phyloP scores from a whole-genome alignment of 1,140 invertebrate species.

The Berghia stephanieae region DNA sequence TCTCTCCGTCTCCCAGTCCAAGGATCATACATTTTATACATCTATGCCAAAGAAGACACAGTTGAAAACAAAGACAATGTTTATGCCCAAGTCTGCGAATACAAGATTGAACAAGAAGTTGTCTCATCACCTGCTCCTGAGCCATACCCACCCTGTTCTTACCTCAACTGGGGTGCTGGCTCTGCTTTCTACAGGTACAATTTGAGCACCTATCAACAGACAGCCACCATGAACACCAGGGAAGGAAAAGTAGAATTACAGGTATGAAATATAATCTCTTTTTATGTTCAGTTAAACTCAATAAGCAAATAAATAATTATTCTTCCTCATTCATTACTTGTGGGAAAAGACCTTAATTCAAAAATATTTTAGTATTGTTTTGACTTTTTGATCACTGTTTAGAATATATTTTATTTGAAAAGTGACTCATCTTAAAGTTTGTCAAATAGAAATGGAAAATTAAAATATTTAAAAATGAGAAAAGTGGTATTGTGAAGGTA shows the following conservation, averaged over 20 bases:
- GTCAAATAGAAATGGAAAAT: too few relatives aligned
- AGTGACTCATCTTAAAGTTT: too few relatives aligned
- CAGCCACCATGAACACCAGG: constrained; percentile 56
- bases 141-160: constrained; percentile 65
- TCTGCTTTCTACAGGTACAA: constrained; percentile 61
- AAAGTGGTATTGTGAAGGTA: too few relatives aligned
- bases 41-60: constrained; percentile 66
- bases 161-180: constrained; percentile 64
- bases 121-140: constrained; percentile 40
- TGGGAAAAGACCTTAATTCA: too few relatives aligned
- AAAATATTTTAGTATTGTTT: too few relatives aligned
- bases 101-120: constrained; percentile 62
- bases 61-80: constrained; percentile 63
- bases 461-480: too few relatives aligned
- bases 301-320: too few relatives aligned
- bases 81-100: constrained; percentile 66
- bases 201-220: constrained; percentile 59
- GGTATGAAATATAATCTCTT: too few relatives aligned
- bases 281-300: too few relatives aligned
- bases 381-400: too few relatives aligned
- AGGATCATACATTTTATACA: constrained; percentile 64
- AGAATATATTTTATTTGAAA: too few relatives aligned
- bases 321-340: too few relatives aligned
- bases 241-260: constrained; percentile 61
- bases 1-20: constrained; percentile 62